Evolutionary conservation across 2,888 invertebrate species (phyloP), one percentile per base, ranked within the genome.

Genomic region (Oxytorus armatus): DNA sequence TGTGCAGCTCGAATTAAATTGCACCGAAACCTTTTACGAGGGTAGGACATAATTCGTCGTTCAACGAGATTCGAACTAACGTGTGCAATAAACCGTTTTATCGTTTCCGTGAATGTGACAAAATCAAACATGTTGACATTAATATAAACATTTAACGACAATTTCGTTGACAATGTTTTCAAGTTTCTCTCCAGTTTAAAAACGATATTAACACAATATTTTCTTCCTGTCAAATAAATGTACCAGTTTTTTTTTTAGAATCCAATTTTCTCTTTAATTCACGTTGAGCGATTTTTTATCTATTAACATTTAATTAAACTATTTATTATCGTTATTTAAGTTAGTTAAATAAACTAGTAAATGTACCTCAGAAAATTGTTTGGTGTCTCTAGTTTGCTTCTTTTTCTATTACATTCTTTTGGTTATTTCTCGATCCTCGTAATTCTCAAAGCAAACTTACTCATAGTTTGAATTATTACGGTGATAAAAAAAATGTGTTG

Each of bases 1-100:
- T 49, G n/a, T 47, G 57, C 29, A 69, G 36, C 61, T 36, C 25
- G 42, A 69, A 69, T 33, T 63, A 70, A 51, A 77, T 70, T 47
- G 57, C 70, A 44, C 63, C 47, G 23, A n/a, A 33, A 36, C 16
- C 10, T 66, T 66, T 49, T 66, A 66, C 49, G 65, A 49, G 49
- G n/a, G 18, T 18, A 36, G 4, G 36, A 59, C 18, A 66, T 66
- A 36, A 49, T 49, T 21, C n/a, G 1, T 8, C 33, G 23, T 66
- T 66, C 49, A 51, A 36, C 65, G n/a, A 66, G 33, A 14, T 5
- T 47, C 47, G 29, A 65, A 65, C 47, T 65, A 49, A 29, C 29
- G 29, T 29, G 29, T 29, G 51, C 61, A 14, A 44, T 61, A 61
- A 61, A 61, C 7, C 23, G 14, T 65, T 47, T 47, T 47, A 65